Percentiles rank a stretch among this genome's conserved stretches.
Conservation (phyloP, 1,140 invertebrate species). For the Leptinotarsa defecta region DNA sequence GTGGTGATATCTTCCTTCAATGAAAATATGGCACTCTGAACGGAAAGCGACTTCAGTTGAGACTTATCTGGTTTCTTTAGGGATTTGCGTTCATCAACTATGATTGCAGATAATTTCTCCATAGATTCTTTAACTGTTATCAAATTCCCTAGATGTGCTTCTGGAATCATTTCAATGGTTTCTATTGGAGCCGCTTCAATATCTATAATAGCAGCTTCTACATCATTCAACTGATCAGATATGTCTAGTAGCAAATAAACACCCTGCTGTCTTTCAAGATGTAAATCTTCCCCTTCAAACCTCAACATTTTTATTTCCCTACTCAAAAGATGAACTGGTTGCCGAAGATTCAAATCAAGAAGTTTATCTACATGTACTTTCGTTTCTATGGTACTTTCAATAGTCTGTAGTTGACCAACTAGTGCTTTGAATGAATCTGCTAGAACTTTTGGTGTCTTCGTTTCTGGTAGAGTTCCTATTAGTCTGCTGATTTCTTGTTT, state of each 20-base stretch:
- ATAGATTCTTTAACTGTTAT: not conserved
- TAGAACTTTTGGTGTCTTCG: conserved; percentile 17
- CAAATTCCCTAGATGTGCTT: not conserved
- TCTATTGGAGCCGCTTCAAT: not conserved
- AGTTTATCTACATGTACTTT: not conserved
- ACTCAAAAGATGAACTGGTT: not conserved
- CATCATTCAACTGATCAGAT: not conserved
- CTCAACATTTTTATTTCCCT: conserved; percentile 25
- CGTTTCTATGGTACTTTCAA: not conserved
- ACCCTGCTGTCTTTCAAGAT: conserved; percentile 12
- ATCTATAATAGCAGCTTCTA: not conserved
- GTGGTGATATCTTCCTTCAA: not conserved
- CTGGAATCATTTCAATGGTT: not conserved
- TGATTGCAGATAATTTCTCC: not conserved
- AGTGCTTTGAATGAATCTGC: conserved; percentile 30
- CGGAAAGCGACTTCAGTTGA: not conserved
- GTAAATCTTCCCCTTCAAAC: not conserved
- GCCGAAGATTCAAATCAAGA: not conserved
- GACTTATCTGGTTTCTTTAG: not conserved
- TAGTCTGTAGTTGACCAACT: not conserved
- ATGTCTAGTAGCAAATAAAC: not conserved
- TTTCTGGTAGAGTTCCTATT: conserved; percentile 1
- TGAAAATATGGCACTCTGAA: not conserved
- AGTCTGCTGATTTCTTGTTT: conserved; percentile 36
- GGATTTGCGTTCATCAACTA: not conserved